phyloP scores from a whole-genome alignment of 2,888 invertebrate species.

The Meganola albula region DNA sequence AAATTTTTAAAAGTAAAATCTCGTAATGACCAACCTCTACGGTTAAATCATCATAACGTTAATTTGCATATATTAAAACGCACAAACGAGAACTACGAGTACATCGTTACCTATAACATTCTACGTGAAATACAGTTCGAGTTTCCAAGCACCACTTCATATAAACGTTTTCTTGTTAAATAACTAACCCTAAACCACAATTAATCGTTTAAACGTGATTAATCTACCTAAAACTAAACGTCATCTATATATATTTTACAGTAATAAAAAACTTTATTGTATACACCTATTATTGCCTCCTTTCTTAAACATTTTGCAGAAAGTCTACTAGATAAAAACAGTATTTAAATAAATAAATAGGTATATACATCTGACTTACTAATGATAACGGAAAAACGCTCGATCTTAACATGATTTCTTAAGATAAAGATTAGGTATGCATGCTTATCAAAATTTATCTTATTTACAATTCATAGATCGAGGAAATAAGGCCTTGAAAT shows the following conservation, averaged over 20 bases:
- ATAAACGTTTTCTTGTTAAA: slow-evolving; percentile 44
- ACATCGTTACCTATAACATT: slow-evolving; percentile 20
- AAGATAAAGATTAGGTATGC: slow-evolving; percentile 54
- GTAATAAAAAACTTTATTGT: slow-evolving; percentile 53
- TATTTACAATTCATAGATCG: slow-evolving; percentile 68
- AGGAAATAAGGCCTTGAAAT: slow-evolving; percentile 61
- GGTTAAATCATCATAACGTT: slow-evolving; percentile 38
- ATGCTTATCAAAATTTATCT: slow-evolving; percentile 58
- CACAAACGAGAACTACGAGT: slow-evolving; percentile 27
- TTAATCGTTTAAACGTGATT: slow-evolving; percentile 44
- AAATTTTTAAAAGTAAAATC: slow-evolving; percentile 45
- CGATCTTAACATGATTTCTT: slow-evolving; percentile 48
- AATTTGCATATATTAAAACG: slow-evolving; percentile 39
- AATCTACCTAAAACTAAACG: slow-evolving; percentile 39
- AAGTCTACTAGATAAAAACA: no score
- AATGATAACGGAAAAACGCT: slow-evolving; percentile 43
- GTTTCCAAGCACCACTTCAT: slow-evolving; percentile 56
- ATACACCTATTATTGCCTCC: slow-evolving; percentile 73
- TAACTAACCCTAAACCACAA: slow-evolving; percentile 59
- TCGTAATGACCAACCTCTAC: slow-evolving; percentile 32
- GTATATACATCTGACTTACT: slow-evolving; percentile 41
- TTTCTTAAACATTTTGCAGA: slow-evolving; percentile 48
- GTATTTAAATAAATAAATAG: slow-evolving; percentile 49
- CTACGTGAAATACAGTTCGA: slow-evolving; percentile 35
- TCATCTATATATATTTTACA: slow-evolving; percentile 63